Evolutionary conservation across 2,113 vertebrate genomes (phyloP).

Genomic region (Vanacampus margaritifer): DNA sequence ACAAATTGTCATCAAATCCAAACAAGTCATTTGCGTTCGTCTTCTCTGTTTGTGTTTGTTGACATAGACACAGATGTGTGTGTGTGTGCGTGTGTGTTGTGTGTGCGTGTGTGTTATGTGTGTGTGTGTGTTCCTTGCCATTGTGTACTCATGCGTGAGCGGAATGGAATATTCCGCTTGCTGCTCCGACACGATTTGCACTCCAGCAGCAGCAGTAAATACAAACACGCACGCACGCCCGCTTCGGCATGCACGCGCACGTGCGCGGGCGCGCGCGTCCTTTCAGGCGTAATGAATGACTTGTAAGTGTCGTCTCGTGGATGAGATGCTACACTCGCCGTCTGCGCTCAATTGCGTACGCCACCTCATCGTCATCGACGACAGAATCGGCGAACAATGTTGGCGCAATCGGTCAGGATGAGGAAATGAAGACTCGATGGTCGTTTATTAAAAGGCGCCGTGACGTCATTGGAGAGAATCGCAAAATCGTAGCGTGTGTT

Average conservation of each 20-base stretch:
- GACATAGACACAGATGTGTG: not conserved
- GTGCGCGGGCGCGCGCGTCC: too few relatives aligned
- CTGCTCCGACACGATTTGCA: not conserved
- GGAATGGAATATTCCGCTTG: not conserved
- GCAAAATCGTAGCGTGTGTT: not conserved
- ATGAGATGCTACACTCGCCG: not conserved
- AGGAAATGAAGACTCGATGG: not conserved
- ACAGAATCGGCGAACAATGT: too few relatives aligned
- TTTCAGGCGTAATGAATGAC: not conserved
- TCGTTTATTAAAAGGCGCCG: too few relatives aligned
- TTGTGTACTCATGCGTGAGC: not conserved
- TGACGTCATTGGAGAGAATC: not conserved
- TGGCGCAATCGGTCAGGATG: not conserved
- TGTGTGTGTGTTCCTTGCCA: not conserved
- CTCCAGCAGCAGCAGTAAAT: not conserved
- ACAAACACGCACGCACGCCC: not conserved
- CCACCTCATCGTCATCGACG: not conserved
- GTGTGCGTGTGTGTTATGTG: too few relatives aligned
- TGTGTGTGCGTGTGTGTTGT: too few relatives aligned
- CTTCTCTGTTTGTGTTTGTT: not conserved
- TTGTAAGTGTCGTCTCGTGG: not conserved
- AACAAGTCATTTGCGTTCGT: not conserved
- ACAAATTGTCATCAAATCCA: too few relatives aligned
- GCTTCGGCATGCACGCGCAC: too few relatives aligned
- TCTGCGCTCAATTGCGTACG: not conserved